Percentiles rank a stretch among this genome's conserved stretches.
Conservation (phyloP, 2,888 invertebrate genomes). For the Chloroclysta siterata region DNA sequence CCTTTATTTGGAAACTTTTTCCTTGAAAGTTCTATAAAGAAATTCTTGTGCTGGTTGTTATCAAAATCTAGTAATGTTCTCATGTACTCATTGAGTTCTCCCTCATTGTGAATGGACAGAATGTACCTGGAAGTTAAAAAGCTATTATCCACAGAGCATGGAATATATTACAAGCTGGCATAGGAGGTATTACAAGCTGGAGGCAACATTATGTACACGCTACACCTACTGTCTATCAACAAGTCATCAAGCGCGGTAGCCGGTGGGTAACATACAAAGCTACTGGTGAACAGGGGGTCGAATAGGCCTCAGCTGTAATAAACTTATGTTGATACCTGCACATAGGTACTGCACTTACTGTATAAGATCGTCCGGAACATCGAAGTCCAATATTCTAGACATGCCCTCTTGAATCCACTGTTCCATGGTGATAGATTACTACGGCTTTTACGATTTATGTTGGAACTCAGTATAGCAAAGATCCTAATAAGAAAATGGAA, state of each 20-base stretch:
- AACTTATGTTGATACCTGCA: too few species aligned
- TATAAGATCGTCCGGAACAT: conserved; percentile 89
- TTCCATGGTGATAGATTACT: conserved; percentile 76
- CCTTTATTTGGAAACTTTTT: conserved; percentile 77
- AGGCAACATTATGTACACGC: too few species aligned
- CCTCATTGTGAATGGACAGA: conserved; percentile 87
- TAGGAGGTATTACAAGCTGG: too few species aligned
- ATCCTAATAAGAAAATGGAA: too few species aligned
- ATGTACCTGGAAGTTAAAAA: conserved; percentile 86
- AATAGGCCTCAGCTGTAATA: too few species aligned
- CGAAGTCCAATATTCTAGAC: conserved; percentile 87
- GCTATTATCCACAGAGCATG: not conserved
- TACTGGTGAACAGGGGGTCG: too few species aligned
- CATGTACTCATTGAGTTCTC: conserved; percentile 91
- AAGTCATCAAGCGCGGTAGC: not conserved
- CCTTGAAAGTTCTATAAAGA: conserved; percentile 86
- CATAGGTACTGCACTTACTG: conserved; percentile 72
- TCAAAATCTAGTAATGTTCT: conserved; percentile 89
- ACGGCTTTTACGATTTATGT: too few species aligned
- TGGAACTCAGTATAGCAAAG: too few species aligned
- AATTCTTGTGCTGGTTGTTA: conserved; percentile 87
- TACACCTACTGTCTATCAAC: too few species aligned
- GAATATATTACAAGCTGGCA: not conserved
- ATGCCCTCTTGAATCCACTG: conserved; percentile 87
- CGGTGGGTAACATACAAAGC: too few species aligned